Base-by-base conservation (phyloP, 2,888 invertebrate genomes). In the Alloscopus bannaensis region DNA sequence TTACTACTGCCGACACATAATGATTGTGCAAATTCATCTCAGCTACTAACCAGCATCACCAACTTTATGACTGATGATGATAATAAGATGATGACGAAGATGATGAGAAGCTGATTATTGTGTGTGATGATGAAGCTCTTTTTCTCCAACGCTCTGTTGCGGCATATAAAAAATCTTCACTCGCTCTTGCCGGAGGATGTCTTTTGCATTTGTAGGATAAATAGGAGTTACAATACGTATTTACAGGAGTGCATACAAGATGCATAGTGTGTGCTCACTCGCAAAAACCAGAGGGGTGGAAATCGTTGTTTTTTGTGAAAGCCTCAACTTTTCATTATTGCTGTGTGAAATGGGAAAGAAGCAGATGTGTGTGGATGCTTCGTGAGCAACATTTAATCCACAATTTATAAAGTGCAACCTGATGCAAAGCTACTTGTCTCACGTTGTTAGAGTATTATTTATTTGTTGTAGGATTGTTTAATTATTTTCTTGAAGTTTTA, bases 101-200 rank as follows among this genome's bases (percentile, higher is more conserved):
- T 70, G 70, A 70, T 70, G 70, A 70, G 70, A 71, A 71, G 62
- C 71, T 71, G 71, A 71, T 71, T 71, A 71, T 57, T 59, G 69
- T 57, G 69, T 42, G 40, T 31, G 69, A 70, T 57, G 69, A 29
- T 31, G 69, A 70, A 42, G 69, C 45, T 59, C 45, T 6, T 57
- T 57, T 57, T 28, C 20, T 52, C 28, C 40, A 42, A n/a, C 31
- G 22, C 18, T 68, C 31, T 68, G 20, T 24, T 62, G 71, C 71
- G 71, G 71, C 71, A 29, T 45, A 59, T 47, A 24, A 28, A 59
- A 62, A 71, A 52, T 40, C n/a, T n/a, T n/a, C n/a, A n/a, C n/a
- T n/a, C n/a, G n/a, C n/a, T 71, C 29, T 28, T 71, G 71, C 71
- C 71, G 62, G 60, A 71, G 71, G 71, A 71, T 40, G 31, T 66